Conservation (phyloP, 1,140 invertebrate genomes). For the Pemphigus obesinymphae region DNA sequence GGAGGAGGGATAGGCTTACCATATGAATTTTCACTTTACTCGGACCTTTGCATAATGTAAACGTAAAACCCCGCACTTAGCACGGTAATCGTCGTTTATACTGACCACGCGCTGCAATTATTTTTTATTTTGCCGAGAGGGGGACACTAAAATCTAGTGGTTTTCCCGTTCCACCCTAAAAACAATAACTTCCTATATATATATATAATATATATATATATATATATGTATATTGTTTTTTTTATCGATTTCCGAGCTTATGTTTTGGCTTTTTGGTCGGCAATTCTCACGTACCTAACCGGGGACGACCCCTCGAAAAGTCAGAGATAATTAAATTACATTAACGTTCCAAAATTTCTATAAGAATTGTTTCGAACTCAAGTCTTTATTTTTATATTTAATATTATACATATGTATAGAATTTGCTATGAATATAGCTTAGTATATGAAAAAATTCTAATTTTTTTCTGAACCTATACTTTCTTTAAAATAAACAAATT, state of each 20-base stretch:
- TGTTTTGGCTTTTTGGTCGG: background rate
- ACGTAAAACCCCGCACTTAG: background rate
- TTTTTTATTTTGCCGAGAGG: background rate
- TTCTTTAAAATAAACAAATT: too few relatives aligned
- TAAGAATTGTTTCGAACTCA: background rate
- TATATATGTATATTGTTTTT: background rate
- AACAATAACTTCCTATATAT: background rate
- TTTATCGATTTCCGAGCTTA: background rate
- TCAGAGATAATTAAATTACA: background rate
- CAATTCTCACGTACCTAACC: background rate
- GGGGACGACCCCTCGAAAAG: background rate
- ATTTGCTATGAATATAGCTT: too few relatives aligned
- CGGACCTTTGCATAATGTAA: conserved; percentile 1
- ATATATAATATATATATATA: background rate
- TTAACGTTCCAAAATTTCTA: background rate
- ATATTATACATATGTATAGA: too few relatives aligned
- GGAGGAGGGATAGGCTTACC: too few relatives aligned
- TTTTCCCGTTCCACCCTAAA: background rate
- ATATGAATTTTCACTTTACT: background rate
- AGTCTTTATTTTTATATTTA: too few relatives aligned
- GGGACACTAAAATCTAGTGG: background rate
- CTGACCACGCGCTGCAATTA: conserved; percentile 24
- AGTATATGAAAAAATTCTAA: too few relatives aligned
- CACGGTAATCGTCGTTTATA: background rate
- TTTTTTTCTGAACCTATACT: too few relatives aligned